These are phyloP conservation scores for Podarcis muralis DNA, from an alignment of 2,113 vertebrate species.

Conservation along the genomic window DNA sequence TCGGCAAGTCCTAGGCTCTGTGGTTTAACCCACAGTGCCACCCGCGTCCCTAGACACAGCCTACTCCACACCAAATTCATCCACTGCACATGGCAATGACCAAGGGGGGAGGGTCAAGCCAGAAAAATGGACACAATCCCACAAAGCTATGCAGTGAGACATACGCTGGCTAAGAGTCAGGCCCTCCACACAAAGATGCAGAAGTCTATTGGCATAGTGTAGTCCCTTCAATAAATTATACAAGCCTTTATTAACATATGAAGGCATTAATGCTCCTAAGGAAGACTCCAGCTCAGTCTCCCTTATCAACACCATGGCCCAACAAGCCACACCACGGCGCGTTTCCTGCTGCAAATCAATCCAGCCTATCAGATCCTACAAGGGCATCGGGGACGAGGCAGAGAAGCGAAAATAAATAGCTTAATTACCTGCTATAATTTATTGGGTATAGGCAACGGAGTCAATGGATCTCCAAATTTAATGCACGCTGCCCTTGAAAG, in stretches of 20 bases:
- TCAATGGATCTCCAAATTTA: constrained; percentile 54
- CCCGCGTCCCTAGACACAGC: no score
- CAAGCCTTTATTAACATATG: neutral
- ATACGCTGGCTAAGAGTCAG: no score
- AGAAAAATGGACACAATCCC: no score
- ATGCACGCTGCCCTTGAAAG: constrained; percentile 52
- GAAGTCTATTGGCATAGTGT: neutral
- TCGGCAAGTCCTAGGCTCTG: no score
- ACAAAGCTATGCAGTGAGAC: neutral
- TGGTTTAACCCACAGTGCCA: no score
- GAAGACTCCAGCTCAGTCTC: neutral
- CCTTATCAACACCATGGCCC: neutral
- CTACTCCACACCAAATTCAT: no score
- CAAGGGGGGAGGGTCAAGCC: no score
- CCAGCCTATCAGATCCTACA: constrained; percentile 22
- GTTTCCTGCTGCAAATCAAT: constrained; percentile 28
- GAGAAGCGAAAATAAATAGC: constrained; percentile 56
- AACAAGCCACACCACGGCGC: neutral
- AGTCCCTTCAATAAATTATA: constrained; percentile 3
- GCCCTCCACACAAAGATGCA: neutral
- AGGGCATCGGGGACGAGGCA: constrained; percentile 44
- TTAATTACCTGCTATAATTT: constrained; percentile 65
- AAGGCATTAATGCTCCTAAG: neutral
- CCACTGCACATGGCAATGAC: no score
- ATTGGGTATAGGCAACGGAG: constrained; percentile 56